Conservation (phyloP, 2,113 vertebrate species). For the Passer montanus region DNA sequence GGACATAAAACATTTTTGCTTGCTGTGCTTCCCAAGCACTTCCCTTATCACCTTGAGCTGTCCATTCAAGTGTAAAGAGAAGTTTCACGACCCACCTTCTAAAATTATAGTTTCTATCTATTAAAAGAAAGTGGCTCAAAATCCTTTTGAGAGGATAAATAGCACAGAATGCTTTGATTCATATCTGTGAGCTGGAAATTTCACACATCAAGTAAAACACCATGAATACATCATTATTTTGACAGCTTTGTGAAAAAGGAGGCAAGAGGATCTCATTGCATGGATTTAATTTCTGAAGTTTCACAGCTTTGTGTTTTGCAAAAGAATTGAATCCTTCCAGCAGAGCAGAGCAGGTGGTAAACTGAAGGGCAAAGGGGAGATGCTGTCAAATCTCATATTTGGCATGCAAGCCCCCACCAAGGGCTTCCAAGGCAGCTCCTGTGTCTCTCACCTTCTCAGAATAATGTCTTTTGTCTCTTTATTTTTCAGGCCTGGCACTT, state of each 20-base stretch:
- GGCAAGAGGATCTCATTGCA: background rate
- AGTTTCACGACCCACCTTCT: conserved; percentile 18
- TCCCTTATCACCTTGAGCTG: conserved; percentile 35
- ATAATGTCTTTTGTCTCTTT: background rate
- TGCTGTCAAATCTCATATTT: background rate
- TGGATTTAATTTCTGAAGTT: conserved; percentile 43
- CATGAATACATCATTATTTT: conserved; percentile 57
- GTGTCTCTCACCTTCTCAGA: conserved; percentile 12
- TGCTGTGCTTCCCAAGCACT: background rate
- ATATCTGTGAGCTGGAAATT: conserved; percentile 42
- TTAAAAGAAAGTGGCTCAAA: conserved; percentile 10
- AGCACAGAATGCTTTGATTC: conserved; percentile 51
- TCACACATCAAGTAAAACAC: conserved; percentile 50
- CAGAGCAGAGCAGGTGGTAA: conserved; percentile 17
- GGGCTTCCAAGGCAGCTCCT: background rate
- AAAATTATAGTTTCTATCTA: conserved; percentile 51
- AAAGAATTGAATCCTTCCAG: conserved; percentile 11
- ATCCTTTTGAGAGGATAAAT: conserved; percentile 54
- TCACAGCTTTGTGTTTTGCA: conserved; percentile 33
- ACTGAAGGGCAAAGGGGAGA: background rate
- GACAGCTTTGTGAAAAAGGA: conserved; percentile 48
- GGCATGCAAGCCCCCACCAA: background rate
- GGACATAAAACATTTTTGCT: conserved; percentile 3
- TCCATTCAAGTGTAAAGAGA: conserved; percentile 10
- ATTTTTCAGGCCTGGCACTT: background rate